A percentile compares a stretch with the other conserved stretches of the same genome.
These are phyloP conservation scores for Mustela erminea DNA, from an alignment of 2,797 vertebrate species.

Conservation along the genomic window DNA sequence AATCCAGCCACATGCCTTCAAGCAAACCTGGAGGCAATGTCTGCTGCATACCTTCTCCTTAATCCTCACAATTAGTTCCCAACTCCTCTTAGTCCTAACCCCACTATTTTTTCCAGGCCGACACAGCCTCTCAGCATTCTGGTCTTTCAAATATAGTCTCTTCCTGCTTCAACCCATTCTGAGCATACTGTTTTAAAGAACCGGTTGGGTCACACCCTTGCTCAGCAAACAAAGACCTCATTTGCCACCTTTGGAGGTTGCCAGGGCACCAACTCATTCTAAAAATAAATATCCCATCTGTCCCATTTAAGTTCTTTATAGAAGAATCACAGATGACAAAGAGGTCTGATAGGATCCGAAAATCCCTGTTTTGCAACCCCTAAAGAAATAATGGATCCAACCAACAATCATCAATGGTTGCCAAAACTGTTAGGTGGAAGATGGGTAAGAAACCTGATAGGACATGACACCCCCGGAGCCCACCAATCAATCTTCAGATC, in stretches of 20 bases:
- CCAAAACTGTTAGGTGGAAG: not conserved
- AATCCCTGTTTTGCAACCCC: constrained; percentile 8
- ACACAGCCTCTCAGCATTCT: not conserved
- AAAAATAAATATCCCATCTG: constrained; percentile 10
- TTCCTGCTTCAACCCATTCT: not conserved
- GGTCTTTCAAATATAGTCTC: not conserved
- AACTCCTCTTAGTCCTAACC: not conserved
- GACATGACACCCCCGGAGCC: not conserved
- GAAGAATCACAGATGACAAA: constrained; percentile 29
- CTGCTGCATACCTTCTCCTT: not conserved
- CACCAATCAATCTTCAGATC: not conserved
- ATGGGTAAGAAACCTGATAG: not conserved
- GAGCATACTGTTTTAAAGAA: not conserved
- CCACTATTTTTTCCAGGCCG: not conserved
- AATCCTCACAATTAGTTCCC: not conserved
- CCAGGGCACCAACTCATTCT: not conserved
- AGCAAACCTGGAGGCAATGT: not conserved
- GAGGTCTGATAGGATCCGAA: not conserved
- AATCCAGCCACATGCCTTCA: not conserved
- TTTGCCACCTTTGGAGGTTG: not conserved
- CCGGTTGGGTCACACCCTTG: not conserved
- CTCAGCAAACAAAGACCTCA: not conserved
- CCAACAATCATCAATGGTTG: not conserved
- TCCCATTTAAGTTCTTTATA: constrained; percentile 7
- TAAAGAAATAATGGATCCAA: constrained; percentile 47